Base-by-base conservation (phyloP, 2,797 vertebrate species). In the Onychomys leucogaster region DNA sequence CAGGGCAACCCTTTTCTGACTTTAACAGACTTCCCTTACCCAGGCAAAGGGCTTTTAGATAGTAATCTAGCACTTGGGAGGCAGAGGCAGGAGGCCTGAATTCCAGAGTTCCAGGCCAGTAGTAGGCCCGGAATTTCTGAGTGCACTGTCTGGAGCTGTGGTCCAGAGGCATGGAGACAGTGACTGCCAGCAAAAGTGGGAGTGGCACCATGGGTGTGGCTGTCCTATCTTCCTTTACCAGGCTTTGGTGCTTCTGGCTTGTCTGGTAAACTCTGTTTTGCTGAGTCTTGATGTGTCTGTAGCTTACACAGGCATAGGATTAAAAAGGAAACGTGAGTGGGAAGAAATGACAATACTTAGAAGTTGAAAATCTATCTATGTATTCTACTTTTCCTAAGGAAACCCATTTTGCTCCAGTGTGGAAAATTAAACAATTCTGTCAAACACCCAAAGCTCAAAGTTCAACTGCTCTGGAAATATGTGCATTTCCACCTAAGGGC, bases 221-320 rank as follows among this genome's bases (percentile, higher is more conserved):
- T 84, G 61, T 7, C 41, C 41, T 41, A 84, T 63, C 57, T 63
- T 12, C 37, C 41, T 6, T 46, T 41, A 63, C 82, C 16, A 84
- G 5, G 37, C 27, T 16, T 17, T 12, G 10, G 27, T 32, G 90
- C 96, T 91, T 34, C 95, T 95, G n/a, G 97, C 98, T 85, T 88
- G 59, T 7, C 46, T 98, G 57, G 37, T 19, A 63, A 83, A 63
- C 98, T 73, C 97, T 98, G 88, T 96, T 97, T 0, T 32, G 59
- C 76, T 73, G n/a, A 49, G 3, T 14, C 3, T 34, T 61, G 69
- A 76, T 25, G 21, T 13, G 65, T 5, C 25, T 2, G 10, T 9
- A 2, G 1, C 34, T 94, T 27, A 23, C 6, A 73, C 1, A n/a
- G 27, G 8, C 2, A 3, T 12, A 19, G 78, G n/a, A 59, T 37